phyloP scores from a whole-genome alignment of 2,888 invertebrate species.

The Pyrochroa serraticornis region DNA sequence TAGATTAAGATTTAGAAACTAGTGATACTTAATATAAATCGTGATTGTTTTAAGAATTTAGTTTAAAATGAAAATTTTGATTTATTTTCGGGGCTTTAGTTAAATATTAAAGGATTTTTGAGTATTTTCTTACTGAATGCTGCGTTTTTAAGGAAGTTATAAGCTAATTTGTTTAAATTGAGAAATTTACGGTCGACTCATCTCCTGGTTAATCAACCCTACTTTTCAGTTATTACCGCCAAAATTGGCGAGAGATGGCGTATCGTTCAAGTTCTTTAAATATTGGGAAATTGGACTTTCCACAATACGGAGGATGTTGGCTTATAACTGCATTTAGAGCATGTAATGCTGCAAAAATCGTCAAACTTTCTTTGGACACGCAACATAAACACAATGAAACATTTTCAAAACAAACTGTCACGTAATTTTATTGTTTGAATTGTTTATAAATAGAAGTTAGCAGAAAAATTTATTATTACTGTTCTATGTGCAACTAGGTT shows the following conservation, averaged over 20 bases:
- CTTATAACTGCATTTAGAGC: constrained; percentile 36
- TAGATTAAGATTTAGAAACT: constrained; percentile 1
- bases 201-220: neutral
- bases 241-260: neutral
- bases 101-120: neutral
- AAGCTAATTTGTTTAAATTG: neutral
- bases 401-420: constrained; percentile 14
- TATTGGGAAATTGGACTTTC: constrained; percentile 10
- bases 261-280: too few species aligned
- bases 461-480: constrained; percentile 9
- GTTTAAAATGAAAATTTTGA: neutral
- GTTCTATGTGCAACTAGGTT: neutral
- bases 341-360: constrained; percentile 34
- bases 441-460: constrained; percentile 15
- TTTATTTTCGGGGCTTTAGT: neutral
- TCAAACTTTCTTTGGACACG: constrained; percentile 40
- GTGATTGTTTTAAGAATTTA: neutral
- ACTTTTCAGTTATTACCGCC: constrained; percentile 1
- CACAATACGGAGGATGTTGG: constrained; percentile 1
- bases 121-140: neutral
- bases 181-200: constrained; percentile 14
- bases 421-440: neutral
- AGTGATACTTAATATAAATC: neutral
- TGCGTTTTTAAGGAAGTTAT: neutral
- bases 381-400: constrained; percentile 41